Base-by-base conservation (phyloP, 2,888 invertebrate genomes). In the Mythimna loreyi region DNA sequence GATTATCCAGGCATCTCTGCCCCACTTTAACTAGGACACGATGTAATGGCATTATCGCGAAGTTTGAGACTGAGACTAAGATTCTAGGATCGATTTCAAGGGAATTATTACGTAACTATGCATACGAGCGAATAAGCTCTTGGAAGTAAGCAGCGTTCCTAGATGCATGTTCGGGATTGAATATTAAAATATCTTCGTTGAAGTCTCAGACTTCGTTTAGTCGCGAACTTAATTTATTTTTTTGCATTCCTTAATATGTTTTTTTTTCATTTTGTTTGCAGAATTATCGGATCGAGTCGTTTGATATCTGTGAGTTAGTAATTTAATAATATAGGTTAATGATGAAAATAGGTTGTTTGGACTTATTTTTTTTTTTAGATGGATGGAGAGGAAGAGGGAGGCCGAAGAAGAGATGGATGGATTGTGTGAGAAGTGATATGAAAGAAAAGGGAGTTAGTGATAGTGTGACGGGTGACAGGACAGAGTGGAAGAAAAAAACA, bases 91-190 rank as follows among this genome's bases (percentile, higher is more conserved):
- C 74, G 64, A 80, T 72, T 74, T 30, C 55, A 49, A 56, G 64
- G 57, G 36, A 80, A 77, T 78, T 67, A 77, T 77, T 81, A 67
- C 66, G 73, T 64, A 73, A 80, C 77, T 80, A 80, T 76, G 81
- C 61, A 68, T 65, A 56, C 43, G 47, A 76, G 69, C 45, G 59
- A 55, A 67, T 72, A 79, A 79, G 63, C 72, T 75, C 65, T 62
- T 61, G 19, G 56, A 75, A 75, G 50, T 66, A 60, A 63, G 65
- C 62, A 61, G 16, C 40, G 52, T 52, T 70, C 45, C 40, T 61
- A 33, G 56, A 75, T 75, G 70, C 63, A 77, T 72, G 59, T 55
- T 71, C 40, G 33, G 66, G 77, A 80, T 80, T 78, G 64, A 80
- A 66, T 80, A 75, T 77, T 75, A 60, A 63, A 68, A 63, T 75